A percentile compares a stretch with the other conserved stretches of the same genome.
Evolutionary conservation across 2,113 vertebrate species (phyloP).

Genomic region (Siphamia tubifer): DNA sequence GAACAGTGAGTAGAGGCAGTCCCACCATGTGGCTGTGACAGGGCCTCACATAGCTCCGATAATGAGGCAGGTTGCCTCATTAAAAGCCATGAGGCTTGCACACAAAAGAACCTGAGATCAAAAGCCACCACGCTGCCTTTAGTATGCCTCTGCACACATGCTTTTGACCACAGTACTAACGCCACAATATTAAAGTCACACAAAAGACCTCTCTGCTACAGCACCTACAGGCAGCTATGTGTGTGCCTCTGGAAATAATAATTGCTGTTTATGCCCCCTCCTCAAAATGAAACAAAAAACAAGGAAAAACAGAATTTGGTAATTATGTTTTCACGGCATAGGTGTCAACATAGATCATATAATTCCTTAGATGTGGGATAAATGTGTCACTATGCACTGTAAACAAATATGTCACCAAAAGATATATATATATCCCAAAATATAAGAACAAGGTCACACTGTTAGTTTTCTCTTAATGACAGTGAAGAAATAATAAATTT

Average conservation of each 20-base stretch:
- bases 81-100: constrained; percentile 67
- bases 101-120: constrained; percentile 70
- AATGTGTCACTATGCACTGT: background rate
- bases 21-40: constrained; percentile 55
- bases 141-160: constrained; percentile 50
- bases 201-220: constrained; percentile 10
- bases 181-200: constrained; percentile 30
- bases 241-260: constrained; percentile 33
- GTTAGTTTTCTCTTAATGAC: no score
- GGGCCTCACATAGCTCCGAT: constrained; percentile 46
- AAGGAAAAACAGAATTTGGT: background rate
- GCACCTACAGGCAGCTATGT: constrained; percentile 7
- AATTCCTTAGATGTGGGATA: background rate
- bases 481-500: no score
- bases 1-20: constrained; percentile 50
- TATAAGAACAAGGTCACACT: background rate
- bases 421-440: background rate
- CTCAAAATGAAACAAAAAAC: background rate
- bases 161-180: constrained; percentile 27
- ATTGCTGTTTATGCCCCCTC: constrained; percentile 1
- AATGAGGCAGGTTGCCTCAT: constrained; percentile 75
- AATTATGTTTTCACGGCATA: background rate
- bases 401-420: background rate
- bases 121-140: constrained; percentile 52
- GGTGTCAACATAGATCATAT: background rate